A percentile compares a stretch with the other conserved stretches of the same genome.
These are phyloP conservation scores for Perca schrenkii DNA, from an alignment of 2,113 vertebrate genomes.

Conservation along the genomic window DNA sequence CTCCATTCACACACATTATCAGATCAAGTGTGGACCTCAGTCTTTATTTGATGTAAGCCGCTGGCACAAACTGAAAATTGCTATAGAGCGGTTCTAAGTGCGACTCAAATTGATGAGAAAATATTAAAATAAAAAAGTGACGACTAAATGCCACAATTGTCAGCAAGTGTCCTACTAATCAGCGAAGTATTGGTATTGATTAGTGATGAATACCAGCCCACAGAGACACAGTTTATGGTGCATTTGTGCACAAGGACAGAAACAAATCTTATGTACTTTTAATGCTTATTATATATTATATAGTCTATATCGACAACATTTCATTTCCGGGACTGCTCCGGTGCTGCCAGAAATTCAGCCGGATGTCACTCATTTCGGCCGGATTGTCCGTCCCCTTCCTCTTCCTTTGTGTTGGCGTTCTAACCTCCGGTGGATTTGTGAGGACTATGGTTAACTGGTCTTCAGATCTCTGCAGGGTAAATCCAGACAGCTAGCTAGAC, in stretches of 20 bases:
- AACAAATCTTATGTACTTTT: background rate
- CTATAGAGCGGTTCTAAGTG: background rate
- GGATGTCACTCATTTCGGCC: too few species aligned
- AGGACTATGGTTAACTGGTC: too few species aligned
- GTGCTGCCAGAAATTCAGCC: too few species aligned
- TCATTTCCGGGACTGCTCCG: too few species aligned
- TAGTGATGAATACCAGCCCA: background rate
- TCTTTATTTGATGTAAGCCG: background rate
- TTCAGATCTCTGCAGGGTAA: too few species aligned
- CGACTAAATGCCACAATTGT: background rate
- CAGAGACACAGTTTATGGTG: background rate
- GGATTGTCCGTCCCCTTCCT: too few species aligned
- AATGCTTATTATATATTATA: too few species aligned
- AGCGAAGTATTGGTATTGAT: background rate
- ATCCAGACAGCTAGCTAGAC: too few species aligned
- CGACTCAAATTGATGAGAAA: background rate
- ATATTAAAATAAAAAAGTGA: too few species aligned
- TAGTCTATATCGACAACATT: too few species aligned
- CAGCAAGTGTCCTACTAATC: background rate
- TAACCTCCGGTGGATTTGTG: too few species aligned
- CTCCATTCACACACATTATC: background rate
- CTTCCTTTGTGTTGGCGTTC: too few species aligned
- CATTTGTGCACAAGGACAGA: background rate
- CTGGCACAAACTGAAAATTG: background rate
- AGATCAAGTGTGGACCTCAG: background rate